Evolutionary conservation across 2,797 vertebrate species (phyloP).

Genomic region (Cossypha polioptera): DNA sequence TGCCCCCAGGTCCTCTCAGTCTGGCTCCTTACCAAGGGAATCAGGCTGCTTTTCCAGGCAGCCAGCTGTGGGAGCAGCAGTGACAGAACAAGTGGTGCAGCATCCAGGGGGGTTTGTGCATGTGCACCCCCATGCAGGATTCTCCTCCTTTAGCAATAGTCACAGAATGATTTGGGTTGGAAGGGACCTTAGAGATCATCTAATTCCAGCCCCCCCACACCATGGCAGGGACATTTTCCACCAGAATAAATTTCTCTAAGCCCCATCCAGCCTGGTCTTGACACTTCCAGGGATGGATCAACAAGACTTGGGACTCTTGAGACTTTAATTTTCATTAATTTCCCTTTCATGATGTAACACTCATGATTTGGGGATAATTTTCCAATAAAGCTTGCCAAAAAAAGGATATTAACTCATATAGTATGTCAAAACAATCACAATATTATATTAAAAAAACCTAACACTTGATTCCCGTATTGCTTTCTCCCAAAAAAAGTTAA

Average conservation of each 20-base stretch:
- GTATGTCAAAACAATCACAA: neutral
- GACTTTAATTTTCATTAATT: neutral
- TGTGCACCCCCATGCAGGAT: accelerated
- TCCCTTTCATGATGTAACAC: neutral
- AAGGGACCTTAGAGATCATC: neutral
- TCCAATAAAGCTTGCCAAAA: neutral
- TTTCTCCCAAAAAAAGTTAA: neutral
- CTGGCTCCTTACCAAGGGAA: neutral
- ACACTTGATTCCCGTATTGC: neutral
- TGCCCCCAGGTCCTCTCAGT: neutral
- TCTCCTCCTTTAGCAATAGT: neutral
- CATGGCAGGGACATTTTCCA: neutral
- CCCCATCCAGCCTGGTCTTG: neutral
- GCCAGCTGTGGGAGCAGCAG: neutral
- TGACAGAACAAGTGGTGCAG: neutral
- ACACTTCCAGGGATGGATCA: neutral
- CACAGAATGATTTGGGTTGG: neutral
- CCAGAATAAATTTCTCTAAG: neutral
- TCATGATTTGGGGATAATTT: neutral
- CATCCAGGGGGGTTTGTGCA: neutral
- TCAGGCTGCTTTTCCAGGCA: neutral
- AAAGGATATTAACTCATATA: neutral
- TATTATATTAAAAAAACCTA: neutral
- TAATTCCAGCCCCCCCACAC: accelerated
- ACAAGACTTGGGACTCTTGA: neutral